Conservation (phyloP, 2,797 vertebrate species). For the Lemur catta region DNA sequence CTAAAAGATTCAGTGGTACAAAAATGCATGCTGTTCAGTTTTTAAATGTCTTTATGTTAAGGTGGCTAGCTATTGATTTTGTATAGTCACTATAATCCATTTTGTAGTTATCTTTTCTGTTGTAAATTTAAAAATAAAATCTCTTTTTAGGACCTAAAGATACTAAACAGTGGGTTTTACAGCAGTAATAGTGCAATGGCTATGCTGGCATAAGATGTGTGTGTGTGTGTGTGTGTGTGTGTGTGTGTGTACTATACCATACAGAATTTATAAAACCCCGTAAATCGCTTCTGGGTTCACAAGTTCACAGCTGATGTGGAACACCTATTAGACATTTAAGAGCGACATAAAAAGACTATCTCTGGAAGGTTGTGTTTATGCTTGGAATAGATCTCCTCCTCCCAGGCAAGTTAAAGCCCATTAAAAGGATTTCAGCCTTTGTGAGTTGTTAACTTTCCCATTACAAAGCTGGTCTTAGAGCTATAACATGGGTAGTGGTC, state of each 20-base stretch:
- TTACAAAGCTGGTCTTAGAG: not conserved
- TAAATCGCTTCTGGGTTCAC: slow-evolving; percentile 58
- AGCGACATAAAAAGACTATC: slow-evolving; percentile 56
- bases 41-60: not conserved
- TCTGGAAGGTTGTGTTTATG: slow-evolving; percentile 49
- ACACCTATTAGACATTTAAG: slow-evolving; percentile 64
- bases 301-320: slow-evolving; percentile 59
- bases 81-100: not conserved
- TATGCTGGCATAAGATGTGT: not conserved
- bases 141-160: not conserved
- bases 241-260: not conserved
- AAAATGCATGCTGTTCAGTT: not conserved
- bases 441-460: not conserved
- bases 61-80: slow-evolving; percentile 34
- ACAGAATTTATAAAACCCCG: not conserved
- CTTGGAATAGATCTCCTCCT: slow-evolving; percentile 54
- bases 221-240: too few species aligned
- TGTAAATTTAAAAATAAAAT: not conserved
- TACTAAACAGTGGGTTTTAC: not conserved
- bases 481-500: not conserved
- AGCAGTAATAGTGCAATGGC: not conserved
- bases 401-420: slow-evolving; percentile 6
- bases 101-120: not conserved
- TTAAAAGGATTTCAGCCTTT: slow-evolving; percentile 38
- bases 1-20: not conserved